A percentile compares a stretch with the other conserved stretches of the same genome.
These are phyloP conservation scores for Galleria mellonella DNA, from an alignment of 1,140 invertebrate genomes.

Conservation along the genomic window DNA sequence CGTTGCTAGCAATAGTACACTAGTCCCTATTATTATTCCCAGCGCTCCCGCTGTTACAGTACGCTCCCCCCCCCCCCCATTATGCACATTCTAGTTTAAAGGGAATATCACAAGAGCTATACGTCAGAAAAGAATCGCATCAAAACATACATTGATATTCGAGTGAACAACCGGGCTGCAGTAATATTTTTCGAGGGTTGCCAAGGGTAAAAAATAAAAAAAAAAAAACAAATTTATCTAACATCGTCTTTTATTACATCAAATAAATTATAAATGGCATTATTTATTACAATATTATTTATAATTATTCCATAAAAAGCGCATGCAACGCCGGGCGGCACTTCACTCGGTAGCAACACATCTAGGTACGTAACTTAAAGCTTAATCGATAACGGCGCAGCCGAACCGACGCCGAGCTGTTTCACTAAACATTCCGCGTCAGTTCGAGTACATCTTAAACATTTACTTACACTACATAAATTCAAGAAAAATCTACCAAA, in stretches of 20 bases:
- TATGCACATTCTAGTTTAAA: no score
- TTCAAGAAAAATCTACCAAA: conserved; percentile 25
- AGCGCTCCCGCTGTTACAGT: no score
- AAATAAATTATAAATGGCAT: conserved; percentile 66
- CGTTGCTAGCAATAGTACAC: no score
- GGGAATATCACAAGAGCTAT: no score
- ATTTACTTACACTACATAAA: background rate
- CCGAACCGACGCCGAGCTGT: conserved; percentile 10
- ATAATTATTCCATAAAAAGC: conserved; percentile 43
- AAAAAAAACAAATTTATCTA: conserved; percentile 40
- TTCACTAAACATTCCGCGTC: conserved; percentile 1
- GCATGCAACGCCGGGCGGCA: conserved; percentile 28
- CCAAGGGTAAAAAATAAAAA: no score
- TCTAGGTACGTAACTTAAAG: conserved; percentile 38
- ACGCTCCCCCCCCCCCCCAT: no score
- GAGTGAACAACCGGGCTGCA: no score
- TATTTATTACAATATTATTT: conserved; percentile 41
- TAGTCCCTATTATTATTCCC: no score
- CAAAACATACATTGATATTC: no score
- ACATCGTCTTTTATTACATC: conserved; percentile 66
- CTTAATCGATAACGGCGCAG: conserved; percentile 12
- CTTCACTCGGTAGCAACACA: conserved; percentile 25
- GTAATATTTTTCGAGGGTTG: no score
- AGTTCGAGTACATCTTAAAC: no score
- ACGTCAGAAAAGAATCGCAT: no score